phyloP scores from a whole-genome alignment of 2,888 invertebrate species.

The Torymus auratus region DNA sequence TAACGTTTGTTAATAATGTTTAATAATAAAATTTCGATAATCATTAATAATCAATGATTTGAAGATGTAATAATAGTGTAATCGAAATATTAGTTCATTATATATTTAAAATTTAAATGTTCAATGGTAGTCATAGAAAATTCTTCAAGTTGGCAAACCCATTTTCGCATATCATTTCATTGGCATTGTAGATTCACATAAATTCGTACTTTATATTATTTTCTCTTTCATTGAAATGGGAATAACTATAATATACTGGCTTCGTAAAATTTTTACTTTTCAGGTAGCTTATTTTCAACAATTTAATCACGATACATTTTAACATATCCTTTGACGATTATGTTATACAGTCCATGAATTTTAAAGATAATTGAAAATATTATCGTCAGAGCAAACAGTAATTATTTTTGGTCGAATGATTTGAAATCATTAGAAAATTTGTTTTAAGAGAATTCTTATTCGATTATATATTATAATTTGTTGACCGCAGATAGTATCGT shows the following conservation, averaged over 20 bases:
- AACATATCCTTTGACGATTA: too few species aligned
- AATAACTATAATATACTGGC: background rate
- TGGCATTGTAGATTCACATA: background rate
- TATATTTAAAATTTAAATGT: too few species aligned
- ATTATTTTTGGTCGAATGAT: constrained; percentile 1
- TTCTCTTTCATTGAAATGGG: background rate
- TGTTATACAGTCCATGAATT: background rate
- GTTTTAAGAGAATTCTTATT: too few species aligned
- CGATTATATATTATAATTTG: too few species aligned
- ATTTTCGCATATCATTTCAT: background rate
- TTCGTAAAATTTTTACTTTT: background rate
- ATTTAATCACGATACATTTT: too few species aligned
- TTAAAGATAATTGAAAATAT: constrained; percentile 13
- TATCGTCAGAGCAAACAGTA: constrained; percentile 5
- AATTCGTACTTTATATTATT: background rate
- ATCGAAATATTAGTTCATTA: background rate
- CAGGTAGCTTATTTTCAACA: too few species aligned
- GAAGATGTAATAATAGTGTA: constrained; percentile 4
- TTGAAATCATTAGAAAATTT: too few species aligned
- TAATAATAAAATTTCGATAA: constrained; percentile 20
- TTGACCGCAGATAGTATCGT: too few species aligned
- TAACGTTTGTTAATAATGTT: constrained; percentile 53
- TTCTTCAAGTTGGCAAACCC: too few species aligned
- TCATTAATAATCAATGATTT: constrained; percentile 11
- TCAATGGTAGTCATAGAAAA: too few species aligned